Percentiles rank a stretch among this genome's conserved stretches.
Evolutionary conservation across 1,140 invertebrate genomes (phyloP).

Genomic region (Pseudomyrmex concolor): DNA sequence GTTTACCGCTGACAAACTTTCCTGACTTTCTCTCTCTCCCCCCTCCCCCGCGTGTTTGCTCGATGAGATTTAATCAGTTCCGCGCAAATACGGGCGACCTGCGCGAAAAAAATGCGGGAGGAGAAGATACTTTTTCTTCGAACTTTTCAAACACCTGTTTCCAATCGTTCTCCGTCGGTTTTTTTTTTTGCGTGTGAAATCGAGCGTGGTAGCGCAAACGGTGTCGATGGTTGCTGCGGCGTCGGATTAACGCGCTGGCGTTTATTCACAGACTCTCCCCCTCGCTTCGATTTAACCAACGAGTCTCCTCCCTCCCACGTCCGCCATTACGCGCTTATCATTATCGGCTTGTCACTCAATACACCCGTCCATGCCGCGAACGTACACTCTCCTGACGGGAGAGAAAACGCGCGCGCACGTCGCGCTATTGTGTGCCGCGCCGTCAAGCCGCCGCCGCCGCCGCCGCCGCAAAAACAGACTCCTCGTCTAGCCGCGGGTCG

Average conservation of each 20-base stretch:
- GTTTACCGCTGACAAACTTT: not conserved
- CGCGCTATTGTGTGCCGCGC: slow-evolving; percentile 17
- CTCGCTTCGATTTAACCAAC: slow-evolving; percentile 53
- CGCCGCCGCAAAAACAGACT: slow-evolving; percentile 7
- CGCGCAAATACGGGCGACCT: no score
- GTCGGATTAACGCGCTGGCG: slow-evolving; percentile 49
- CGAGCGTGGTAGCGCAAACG: not conserved
- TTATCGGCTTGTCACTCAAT: slow-evolving; percentile 65
- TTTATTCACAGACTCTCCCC: slow-evolving; percentile 42
- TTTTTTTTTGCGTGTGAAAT: not conserved
- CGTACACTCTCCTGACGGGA: slow-evolving; percentile 2
- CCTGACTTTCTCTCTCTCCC: not conserved
- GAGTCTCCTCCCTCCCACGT: slow-evolving; percentile 19
- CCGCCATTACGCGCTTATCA: slow-evolving; percentile 52
- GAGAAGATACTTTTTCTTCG: not conserved
- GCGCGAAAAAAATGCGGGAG: not conserved
- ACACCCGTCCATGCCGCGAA: not conserved
- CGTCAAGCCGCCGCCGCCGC: slow-evolving; percentile 8
- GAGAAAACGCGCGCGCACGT: not conserved
- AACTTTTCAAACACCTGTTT: not conserved
- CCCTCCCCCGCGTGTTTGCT: not conserved
- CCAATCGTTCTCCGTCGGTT: not conserved
- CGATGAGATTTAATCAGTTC: slow-evolving; percentile 23
- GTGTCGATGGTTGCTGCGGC: not conserved
- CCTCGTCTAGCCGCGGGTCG: not conserved